A percentile compares a stretch with the other conserved stretches of the same genome.
Evolutionary conservation across 2,888 invertebrate genomes (phyloP).

Genomic region (Psylliodes chrysocephalus): DNA sequence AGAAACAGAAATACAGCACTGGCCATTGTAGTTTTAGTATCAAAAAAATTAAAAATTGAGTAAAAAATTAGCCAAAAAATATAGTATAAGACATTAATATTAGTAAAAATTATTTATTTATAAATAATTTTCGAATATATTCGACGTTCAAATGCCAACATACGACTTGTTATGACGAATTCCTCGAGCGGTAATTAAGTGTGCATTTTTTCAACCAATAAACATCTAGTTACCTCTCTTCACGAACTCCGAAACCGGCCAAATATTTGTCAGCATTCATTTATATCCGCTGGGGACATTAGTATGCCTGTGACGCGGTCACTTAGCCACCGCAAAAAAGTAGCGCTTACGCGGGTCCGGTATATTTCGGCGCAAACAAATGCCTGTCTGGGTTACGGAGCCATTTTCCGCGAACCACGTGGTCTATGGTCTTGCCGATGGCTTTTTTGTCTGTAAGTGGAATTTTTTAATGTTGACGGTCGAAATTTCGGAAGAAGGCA

Average conservation of each 20-base stretch:
- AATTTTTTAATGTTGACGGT: slow-evolving; percentile 45
- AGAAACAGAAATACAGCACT: too few species aligned
- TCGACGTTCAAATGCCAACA: neutral
- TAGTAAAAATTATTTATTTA: too few species aligned
- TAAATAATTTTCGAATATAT: neutral
- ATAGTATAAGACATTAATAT: too few species aligned
- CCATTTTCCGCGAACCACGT: slow-evolving; percentile 55
- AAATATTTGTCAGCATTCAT: slow-evolving; percentile 56
- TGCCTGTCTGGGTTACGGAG: slow-evolving; percentile 55
- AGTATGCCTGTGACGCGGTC: slow-evolving; percentile 54
- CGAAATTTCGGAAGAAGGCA: slow-evolving; percentile 6
- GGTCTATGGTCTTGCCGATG: slow-evolving; percentile 52
- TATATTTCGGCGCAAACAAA: slow-evolving; percentile 43
- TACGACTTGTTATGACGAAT: slow-evolving; percentile 46
- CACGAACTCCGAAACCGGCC: slow-evolving; percentile 47
- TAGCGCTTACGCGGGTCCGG: slow-evolving; percentile 21
- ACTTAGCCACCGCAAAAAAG: slow-evolving; percentile 51
- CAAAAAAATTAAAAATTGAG: too few species aligned
- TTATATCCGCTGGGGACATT: slow-evolving; percentile 48
- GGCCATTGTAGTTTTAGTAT: too few species aligned
- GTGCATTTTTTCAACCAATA: slow-evolving; percentile 48
- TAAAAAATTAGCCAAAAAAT: too few species aligned
- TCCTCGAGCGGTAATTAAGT: slow-evolving; percentile 49
- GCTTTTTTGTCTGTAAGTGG: slow-evolving; percentile 43
- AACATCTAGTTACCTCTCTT: slow-evolving; percentile 50